phyloP scores from a whole-genome alignment of 2,888 invertebrate species.

The Cabera pusaria region DNA sequence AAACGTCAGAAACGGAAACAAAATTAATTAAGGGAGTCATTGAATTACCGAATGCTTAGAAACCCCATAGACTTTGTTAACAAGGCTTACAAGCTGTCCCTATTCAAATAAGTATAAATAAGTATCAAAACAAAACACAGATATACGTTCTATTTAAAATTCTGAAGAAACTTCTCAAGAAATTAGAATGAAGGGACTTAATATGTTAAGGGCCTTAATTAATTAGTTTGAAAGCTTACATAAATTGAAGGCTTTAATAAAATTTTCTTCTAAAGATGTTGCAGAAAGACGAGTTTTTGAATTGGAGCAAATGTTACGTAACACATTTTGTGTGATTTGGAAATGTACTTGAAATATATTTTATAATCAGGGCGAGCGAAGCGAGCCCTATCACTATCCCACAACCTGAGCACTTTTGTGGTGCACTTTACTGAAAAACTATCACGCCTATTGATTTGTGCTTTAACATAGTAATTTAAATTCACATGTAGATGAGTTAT shows the following conservation, averaged over 20 bases:
- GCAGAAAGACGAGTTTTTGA: constrained; percentile 7
- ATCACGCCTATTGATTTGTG: too few species aligned
- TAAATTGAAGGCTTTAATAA: constrained; percentile 16
- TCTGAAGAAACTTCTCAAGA: constrained; percentile 17
- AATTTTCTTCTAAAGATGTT: constrained; percentile 11
- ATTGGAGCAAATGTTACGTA: constrained; percentile 2
- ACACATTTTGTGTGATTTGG: constrained; percentile 7
- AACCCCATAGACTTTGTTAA: constrained; percentile 11
- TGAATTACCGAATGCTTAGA: too few species aligned
- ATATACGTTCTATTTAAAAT: constrained; percentile 23
- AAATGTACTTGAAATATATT: too few species aligned
- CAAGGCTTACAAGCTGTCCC: constrained; percentile 15
- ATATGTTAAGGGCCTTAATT: constrained; percentile 22
- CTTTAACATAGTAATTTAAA: too few species aligned
- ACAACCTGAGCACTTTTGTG: too few species aligned
- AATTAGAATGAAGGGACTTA: constrained; percentile 17
- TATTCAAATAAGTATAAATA: constrained; percentile 21
- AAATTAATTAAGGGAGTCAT: too few species aligned
- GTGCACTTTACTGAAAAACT: too few species aligned
- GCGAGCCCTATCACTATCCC: too few species aligned
- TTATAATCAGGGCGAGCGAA: too few species aligned
- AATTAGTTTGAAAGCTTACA: constrained; percentile 25
- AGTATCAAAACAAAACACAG: constrained; percentile 19
- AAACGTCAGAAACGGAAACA: too few species aligned
- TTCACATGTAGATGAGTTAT: too few species aligned